Base-by-base conservation (phyloP, 1,140 invertebrate species). In the Magallana angulata region DNA sequence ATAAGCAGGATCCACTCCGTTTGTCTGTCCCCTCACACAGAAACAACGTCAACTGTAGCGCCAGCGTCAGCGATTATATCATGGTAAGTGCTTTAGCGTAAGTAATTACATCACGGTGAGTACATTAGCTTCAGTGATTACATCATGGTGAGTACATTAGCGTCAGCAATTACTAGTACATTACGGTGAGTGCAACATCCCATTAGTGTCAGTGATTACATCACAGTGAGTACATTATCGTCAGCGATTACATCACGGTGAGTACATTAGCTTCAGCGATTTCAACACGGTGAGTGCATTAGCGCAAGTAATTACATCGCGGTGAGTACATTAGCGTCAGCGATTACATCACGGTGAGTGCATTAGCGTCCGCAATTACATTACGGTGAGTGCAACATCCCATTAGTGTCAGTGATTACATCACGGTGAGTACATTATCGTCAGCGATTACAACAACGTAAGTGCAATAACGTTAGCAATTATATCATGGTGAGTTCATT, bases 21-120 rank as follows among this genome's bases (percentile, higher is more conserved):
- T 24, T 76, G 24, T 8, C 9, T 24, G 68, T 76, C 68, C 68
- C 68, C 24, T 9, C 24, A 8, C 68, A 76, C 24, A 18, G 68
- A 30, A 76, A 76, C 14, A 76, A 76, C 24, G 24, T 76, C 68
- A 76, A 76, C 24, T 76, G 24, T 12, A 76, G 68, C 30, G 68
- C 68, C 68, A 76, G 68, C 14, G 68, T 76, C 68, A 76, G 68
- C 1, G 68, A 76, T 9, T 76, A 76, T 8, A 36, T 76, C 1
- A 76, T 24, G 18, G 68, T 76, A 7, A 76, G 68, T 76, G 7
- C 18, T 16, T 16, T 64, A 3, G 11, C 16, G 14, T 7, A 14
- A 48, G 36, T 5, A 5, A 48, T 48, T 48, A 48, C 36, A 48
- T 48, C 36, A 48, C 36, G 5, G 36, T 48, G 36, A 48, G 2